A percentile compares a stretch with the other conserved stretches of the same genome.
phyloP scores from a whole-genome alignment of 2,797 vertebrate species.

The Syndactyla subalaris region DNA sequence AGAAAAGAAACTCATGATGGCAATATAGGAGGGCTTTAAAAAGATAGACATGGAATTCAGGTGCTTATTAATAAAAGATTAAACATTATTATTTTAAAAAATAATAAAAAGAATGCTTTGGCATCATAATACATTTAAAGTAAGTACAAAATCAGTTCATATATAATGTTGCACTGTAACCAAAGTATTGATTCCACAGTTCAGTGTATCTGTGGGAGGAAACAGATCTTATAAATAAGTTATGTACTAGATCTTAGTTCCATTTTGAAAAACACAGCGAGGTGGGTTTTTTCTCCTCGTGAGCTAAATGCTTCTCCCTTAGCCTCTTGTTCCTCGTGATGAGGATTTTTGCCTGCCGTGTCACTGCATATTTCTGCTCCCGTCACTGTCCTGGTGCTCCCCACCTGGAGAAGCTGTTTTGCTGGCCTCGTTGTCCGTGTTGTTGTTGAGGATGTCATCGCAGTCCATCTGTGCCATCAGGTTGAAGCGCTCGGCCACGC shows the following conservation, averaged over 20 bases:
- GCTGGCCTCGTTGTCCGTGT: conserved; percentile 54
- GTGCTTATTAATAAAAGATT: conserved; percentile 61
- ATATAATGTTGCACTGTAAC: conserved; percentile 32
- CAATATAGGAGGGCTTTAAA: background rate
- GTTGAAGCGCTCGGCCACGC: conserved; percentile 88
- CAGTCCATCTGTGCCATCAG: conserved; percentile 79
- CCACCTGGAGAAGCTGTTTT: conserved; percentile 45
- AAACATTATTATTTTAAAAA: conserved; percentile 66
- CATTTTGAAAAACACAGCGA: background rate
- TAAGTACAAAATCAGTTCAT: conserved; percentile 63
- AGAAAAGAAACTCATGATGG: background rate
- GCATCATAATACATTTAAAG: conserved; percentile 37
- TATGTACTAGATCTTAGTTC: conserved; percentile 26
- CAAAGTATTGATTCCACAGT: conserved; percentile 45
- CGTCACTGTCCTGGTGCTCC: conserved; percentile 23
- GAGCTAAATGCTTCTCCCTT: background rate
- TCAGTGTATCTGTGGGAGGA: conserved; percentile 5
- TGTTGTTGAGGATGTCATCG: conserved; percentile 70
- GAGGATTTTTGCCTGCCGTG: background rate
- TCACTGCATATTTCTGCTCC: conserved; percentile 29
- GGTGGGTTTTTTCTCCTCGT: background rate
- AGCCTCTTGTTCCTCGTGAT: background rate
- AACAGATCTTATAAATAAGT: conserved; percentile 58
- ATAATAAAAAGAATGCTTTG: conserved; percentile 54
- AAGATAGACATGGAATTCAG: background rate